A percentile compares a stretch with the other conserved stretches of the same genome.
Conservation (phyloP, 2,888 invertebrate genomes). For the Nemurella pictetii region DNA sequence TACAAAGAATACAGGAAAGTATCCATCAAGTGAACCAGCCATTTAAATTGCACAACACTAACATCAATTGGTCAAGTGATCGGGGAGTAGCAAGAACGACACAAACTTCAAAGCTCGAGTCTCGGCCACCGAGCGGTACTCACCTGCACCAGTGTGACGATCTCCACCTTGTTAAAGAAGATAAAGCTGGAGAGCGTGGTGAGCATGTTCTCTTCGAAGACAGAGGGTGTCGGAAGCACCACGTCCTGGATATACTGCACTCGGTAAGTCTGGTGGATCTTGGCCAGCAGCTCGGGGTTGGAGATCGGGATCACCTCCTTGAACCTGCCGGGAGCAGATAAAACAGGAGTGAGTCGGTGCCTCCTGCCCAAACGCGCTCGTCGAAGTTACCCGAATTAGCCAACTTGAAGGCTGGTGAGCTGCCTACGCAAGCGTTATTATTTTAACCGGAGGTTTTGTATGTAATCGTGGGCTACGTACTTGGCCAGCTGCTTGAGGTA, state of each 20-base stretch:
- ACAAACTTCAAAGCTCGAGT: too few relatives aligned
- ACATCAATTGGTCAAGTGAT: not conserved
- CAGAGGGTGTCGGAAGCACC: constrained; percentile 96
- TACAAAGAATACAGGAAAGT: not conserved
- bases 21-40: not conserved
- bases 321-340: constrained; percentile 63
- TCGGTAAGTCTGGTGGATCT: constrained; percentile 99
- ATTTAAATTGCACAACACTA: not conserved
- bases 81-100: not conserved
- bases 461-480: constrained; percentile 44
- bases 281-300: constrained; percentile 90
- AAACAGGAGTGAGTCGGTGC: too few relatives aligned
- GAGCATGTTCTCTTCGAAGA: constrained; percentile 98
- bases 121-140: too few relatives aligned
- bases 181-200: constrained; percentile 98
- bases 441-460: too few relatives aligned
- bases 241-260: constrained; percentile 99
- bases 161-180: constrained; percentile 99
- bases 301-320: constrained; percentile 93
- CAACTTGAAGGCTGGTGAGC: not conserved
- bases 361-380: too few relatives aligned
- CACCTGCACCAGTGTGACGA: constrained; percentile 88
- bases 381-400: constrained; percentile 62
- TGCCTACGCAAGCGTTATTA: too few relatives aligned
- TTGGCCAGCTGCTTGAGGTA: constrained; percentile 89